Base-by-base conservation (phyloP, 2,113 vertebrate genomes). In the Nyctibius bracteatus region DNA sequence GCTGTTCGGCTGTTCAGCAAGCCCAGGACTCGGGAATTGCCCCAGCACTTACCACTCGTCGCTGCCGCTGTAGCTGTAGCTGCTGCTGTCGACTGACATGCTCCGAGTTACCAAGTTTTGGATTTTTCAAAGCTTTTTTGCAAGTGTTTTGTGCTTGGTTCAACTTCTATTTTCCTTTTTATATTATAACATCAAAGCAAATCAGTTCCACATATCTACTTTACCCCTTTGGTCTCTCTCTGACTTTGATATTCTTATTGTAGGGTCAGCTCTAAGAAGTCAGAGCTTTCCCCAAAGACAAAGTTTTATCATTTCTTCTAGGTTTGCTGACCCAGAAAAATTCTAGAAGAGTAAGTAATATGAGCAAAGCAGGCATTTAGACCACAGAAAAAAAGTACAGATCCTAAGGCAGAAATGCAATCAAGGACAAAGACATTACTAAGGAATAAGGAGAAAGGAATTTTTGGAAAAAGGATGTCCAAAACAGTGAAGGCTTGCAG, bases 221-320 rank as follows among this genome's bases (percentile, higher is more conserved):
- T 90, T 90, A 62, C 27, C 88, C 19, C 30, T 94, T 93, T 83
- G 13, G 25, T 93, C 51, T 91, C 15, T 72, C 62, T 81, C 58
- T 47, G 68, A 82, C 75, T 94, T 90, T 94, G 86, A 94, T 90
- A 88, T 46, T 81, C 67, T 95, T 21, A 41, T 90, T 67, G 33
- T 51, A 81, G 31, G 86, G 72, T 90, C 95, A 93, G 46, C 37
- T 61, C 47, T 81, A 79, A 96, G 87, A 96, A 51, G 27, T 44
- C 86, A 66, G 54, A 81, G n/a, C 39, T 93, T 85, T 65, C 84
- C 61, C 65, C 46, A 93, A 66, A 90, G 90, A 92, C 37, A 73
- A 80, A 80, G 24, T 90, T 92, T 80, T 92, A 63, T 55, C 35
- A 74, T 78, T 92, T 96, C 55, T 86, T 88, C 82, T 61, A 71